Evolutionary conservation across 2,113 vertebrate genomes (phyloP).

Genomic region (Setophaga petechia): DNA sequence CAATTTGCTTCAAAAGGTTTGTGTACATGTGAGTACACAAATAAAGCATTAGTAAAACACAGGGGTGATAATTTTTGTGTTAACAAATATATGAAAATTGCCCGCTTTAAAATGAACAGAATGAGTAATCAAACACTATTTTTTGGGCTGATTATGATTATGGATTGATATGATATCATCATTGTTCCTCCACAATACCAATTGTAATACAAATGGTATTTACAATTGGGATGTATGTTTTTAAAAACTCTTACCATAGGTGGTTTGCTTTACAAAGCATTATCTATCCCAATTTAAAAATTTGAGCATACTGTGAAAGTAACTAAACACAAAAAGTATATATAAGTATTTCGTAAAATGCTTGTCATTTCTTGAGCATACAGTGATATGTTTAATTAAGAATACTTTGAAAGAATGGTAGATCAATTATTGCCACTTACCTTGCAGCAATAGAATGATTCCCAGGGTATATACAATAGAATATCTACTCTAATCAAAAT

Average conservation of each 20-base stretch:
- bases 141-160: neutral
- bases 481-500: slow-evolving; percentile 13
- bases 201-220: neutral
- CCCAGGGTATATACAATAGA: neutral
- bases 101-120: neutral
- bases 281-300: neutral
- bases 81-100: neutral
- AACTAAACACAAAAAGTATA: neutral
- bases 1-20: neutral
- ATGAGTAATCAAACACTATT: neutral
- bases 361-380: neutral
- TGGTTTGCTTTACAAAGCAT: neutral
- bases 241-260: neutral
- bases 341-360: neutral
- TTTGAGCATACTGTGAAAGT: neutral
- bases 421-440: neutral
- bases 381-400: neutral
- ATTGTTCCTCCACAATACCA: neutral
- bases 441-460: neutral
- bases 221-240: neutral
- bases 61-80: neutral
- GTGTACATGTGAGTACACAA: neutral
- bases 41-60: neutral
- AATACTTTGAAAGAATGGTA: neutral
- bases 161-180: neutral